Base-by-base conservation (phyloP, 1,140 invertebrate genomes). In the Whitmania pigra region DNA sequence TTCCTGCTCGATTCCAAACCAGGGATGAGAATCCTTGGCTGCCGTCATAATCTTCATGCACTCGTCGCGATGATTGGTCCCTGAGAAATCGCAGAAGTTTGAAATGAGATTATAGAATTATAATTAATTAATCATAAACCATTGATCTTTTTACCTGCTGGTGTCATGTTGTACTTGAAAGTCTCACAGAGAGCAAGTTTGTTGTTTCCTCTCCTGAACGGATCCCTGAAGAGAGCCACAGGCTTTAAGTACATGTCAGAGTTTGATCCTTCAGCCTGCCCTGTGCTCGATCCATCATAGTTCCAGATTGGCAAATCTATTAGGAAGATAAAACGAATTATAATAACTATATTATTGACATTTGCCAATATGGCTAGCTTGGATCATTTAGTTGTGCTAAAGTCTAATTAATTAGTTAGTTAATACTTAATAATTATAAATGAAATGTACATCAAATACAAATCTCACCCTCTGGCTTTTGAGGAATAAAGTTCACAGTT, bases 1-100 rank as follows among this genome's bases (percentile, higher is more conserved):
- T 79, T 96, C 93, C 79, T 96, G 93, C 76, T 88, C 87, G 75
- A 87, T 93, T 2, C 93, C 94, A 78, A 97, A 97, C 93, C 92
- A 95, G 0, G 94, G 92, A 72, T 91, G 22, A 7, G 57, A 22
- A 1, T 22, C 22, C 29, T 63, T 63, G 57, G 29, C 57, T 63
- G 22, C 57, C 6, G 22, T 31, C 57, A 63, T 63, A 22, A 63
- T 31, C 18, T 63, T 63, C 29, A 25, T 63, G 57, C 57, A 63
- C 29, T 22, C 22, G 6, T 22, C 57, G 6, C 57, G 22, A 31
- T 63, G 57, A 20, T 63, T 63, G 9, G 57, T 63, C 11, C 29
- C 57, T 63, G 29, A 18, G 18, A 49, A 49, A 17, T 49, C 3
- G 13, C 9, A 17, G 13, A 49, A 17, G 2, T 49, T 49, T 15